Base-by-base conservation (phyloP, 2,113 vertebrate genomes). In the Platichthys stellatus region DNA sequence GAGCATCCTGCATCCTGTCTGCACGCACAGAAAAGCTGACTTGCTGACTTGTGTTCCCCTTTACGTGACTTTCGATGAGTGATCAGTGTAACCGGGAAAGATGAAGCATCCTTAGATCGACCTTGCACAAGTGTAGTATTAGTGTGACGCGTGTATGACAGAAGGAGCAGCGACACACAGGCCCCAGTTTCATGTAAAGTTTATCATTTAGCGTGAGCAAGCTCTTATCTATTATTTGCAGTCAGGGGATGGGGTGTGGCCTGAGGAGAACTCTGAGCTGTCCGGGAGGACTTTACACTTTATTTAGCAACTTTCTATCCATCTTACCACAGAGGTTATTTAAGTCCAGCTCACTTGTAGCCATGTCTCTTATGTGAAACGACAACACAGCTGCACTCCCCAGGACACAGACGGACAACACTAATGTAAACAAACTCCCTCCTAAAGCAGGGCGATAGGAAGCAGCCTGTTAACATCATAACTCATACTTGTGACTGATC, bases 1-100 rank as follows among this genome's bases (percentile, higher is more conserved):
- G 74, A 79, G 64, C 72, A 47, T 54, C 18, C 26, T 73, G 69
- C 81, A 88, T 92, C 90, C 88, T 89, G 86, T 86, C 83, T 53
- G 20, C 21, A 61, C 8, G 38, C 81, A 54, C 57, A 76, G 24
- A 85, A 40, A 84, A 86, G 80, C 76, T 88, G 78, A 89, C 72
- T 59, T 57, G 38, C 40, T 26, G 13, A 78, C 21, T 65, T 64
- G 40, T 47, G 72, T 62, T 72, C 45, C 43, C 9, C 60, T 76
- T 79, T 61, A 24, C 2, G 6, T 15, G 28, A 9, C 9, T 71
- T 43, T 15, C n/a, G 23, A 59, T 58, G 45, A 72, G 8, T 45
- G 17, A 74, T 51, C 5, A 40, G 3, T 18, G 35, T 65, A 15
- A 18, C 9, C n/a, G 58, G 56, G 5, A 43, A 23, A 73, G 17